These are phyloP conservation scores for Nezara viridula DNA, from an alignment of 2,888 invertebrate genomes.

Conservation along the genomic window DNA sequence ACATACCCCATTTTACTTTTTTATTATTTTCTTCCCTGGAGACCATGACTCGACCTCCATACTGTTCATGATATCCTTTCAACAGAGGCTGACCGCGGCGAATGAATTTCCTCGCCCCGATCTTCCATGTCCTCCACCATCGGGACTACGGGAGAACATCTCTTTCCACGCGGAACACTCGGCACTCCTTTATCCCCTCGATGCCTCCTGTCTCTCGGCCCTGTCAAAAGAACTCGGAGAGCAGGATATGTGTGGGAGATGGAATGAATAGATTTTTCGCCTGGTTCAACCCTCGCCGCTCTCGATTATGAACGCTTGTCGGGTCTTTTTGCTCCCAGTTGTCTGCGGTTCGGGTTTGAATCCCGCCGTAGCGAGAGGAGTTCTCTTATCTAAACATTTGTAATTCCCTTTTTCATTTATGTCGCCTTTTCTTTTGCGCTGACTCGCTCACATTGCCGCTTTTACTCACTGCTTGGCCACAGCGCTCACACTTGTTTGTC, in stretches of 20 bases:
- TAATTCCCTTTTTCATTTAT: not conserved
- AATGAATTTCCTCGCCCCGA: not conserved
- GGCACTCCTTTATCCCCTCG: not conserved
- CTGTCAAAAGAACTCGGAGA: conserved; percentile 12
- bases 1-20: not conserved
- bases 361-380: not conserved
- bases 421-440: not conserved
- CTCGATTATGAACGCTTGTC: conserved; percentile 45
- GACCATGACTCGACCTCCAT: not conserved
- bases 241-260: conserved; percentile 17
- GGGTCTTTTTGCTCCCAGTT: not conserved
- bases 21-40: not conserved
- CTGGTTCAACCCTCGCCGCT: conserved; percentile 21
- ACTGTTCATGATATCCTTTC: not conserved
- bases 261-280: conserved; percentile 47
- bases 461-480: not conserved
- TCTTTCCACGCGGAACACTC: not conserved
- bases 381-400: conserved; percentile 26
- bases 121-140: not conserved
- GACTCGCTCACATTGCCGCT: no score
- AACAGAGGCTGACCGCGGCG: not conserved
- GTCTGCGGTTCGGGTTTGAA: conserved; percentile 32
- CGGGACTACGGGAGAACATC: not conserved
- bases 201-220: conserved; percentile 1
- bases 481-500: not conserved